phyloP scores from a whole-genome alignment of 2,113 vertebrate species.

The Cyprinodon variegatus region DNA sequence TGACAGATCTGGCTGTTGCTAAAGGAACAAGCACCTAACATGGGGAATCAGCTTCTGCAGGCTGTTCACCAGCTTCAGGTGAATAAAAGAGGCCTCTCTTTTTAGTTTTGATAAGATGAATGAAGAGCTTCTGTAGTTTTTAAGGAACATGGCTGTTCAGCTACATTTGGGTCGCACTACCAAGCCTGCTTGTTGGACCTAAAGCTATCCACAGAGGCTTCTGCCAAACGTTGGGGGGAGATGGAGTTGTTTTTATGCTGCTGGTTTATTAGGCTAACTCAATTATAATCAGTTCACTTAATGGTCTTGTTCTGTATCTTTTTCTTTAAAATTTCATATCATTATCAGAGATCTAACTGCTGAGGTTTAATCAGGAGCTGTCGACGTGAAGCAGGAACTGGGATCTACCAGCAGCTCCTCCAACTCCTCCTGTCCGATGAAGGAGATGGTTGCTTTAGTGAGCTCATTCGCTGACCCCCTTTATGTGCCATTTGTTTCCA shows the following conservation, averaged over 20 bases:
- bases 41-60: not conserved
- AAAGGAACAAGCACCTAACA: not conserved
- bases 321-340: not conserved
- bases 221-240: conserved; percentile 9
- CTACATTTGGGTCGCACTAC: not conserved
- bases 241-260: conserved; percentile 20
- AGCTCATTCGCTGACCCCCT: conserved; percentile 7
- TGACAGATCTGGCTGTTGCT: conserved; percentile 20
- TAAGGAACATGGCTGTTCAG: not conserved
- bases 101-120: not conserved
- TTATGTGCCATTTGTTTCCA: conserved; percentile 21
- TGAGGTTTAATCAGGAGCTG: not conserved
- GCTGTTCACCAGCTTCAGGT: not conserved
- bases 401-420: not conserved
- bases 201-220: not conserved
- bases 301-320: not conserved
- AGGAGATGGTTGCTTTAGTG: not conserved
- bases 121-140: not conserved
- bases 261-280: conserved; percentile 2
- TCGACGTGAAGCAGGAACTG: not conserved
- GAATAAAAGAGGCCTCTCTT: conserved; percentile 2
- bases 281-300: conserved; percentile 9
- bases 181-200: not conserved
- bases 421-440: not conserved
- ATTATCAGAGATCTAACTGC: not conserved